Evolutionary conservation across 2,113 vertebrate genomes (phyloP), one percentile per base, ranked within the genome.

Genomic region (Sceloporus tristichus): DNA sequence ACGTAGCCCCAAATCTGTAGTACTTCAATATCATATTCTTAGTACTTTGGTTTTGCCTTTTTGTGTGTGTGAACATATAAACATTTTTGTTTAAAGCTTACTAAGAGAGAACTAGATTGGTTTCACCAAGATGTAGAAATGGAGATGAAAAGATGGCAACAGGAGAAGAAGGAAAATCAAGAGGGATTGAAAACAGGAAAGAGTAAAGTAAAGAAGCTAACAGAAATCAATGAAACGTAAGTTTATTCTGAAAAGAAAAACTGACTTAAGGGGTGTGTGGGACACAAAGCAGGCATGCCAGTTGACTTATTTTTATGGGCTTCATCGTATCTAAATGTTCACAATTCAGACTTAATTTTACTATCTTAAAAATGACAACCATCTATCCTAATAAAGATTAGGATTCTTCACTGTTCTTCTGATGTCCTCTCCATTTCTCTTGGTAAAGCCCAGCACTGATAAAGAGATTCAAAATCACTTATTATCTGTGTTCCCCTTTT

Each of bases 141-240:
- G 29, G 97, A 98, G 75, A 89, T 97, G 76, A 98, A 97, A 90
- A 98, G 97, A 85, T 98, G 98, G 96, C 98, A 98, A 87, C 97
- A 97, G 87, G 98, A 99, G 92, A 99, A 98, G 92, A 98, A 97
- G 66, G 97, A 98, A 88, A 97, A 97, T 66, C 97, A 98, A 90
- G 98, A 98, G 27, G 96, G 82, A 7, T 93, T 99, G 23, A 98
- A 96, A 93, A 56, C 91, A 0, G 90, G 98, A 66, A 98, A 94
- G 94, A 92, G 78, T 86, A 96, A 97, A 81, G 95, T 92, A 1
- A 98, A 97, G 86, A 97, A 96, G 54, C 89, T 98, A 86, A 65
- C 74, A 1, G 97, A 97, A 62, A 86, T 94, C 5, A 96, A 93
- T 4, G 96, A 96, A 9, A 94, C 84, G 98, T 98, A 92, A 95